phyloP scores from a whole-genome alignment of 2,888 invertebrate genomes.

The Labia minor region DNA sequence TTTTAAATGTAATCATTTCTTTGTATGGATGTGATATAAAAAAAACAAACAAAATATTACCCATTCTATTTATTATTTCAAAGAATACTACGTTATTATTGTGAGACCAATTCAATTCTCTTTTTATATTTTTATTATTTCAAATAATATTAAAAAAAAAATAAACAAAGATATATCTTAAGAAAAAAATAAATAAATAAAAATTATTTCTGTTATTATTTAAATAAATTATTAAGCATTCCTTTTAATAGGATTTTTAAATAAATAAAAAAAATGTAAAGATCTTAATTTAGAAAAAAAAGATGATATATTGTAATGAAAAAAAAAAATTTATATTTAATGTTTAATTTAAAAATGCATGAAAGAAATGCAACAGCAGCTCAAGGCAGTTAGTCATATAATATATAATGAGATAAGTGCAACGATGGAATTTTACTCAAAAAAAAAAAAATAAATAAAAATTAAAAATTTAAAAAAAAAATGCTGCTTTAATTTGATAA shows the following conservation, averaged over 20 bases:
- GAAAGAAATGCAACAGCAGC: constrained; percentile 3
- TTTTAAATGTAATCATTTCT: constrained; percentile 13
- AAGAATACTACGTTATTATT: background rate
- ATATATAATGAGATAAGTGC: background rate
- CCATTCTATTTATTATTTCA: background rate
- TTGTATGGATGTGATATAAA: constrained; percentile 5
- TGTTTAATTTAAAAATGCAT: too few species aligned
- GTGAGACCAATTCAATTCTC: too few species aligned
- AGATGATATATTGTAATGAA: background rate
- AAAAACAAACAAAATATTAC: background rate
- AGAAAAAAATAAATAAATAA: background rate
- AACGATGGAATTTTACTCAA: constrained; percentile 13
- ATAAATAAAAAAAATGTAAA: background rate
- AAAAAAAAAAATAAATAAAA: background rate
- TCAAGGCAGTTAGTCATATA: constrained; percentile 1
- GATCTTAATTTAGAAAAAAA: too few species aligned
- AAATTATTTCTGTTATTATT: background rate
- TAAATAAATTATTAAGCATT: background rate
- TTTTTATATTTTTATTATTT: too few species aligned
- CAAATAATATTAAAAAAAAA: too few species aligned
- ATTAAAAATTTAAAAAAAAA: background rate
- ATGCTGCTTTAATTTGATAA: constrained; percentile 1
- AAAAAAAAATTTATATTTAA: constrained; percentile 1
- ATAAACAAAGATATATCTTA: background rate
- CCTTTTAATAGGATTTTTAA: background rate